Percentiles rank a stretch among this genome's conserved stretches.
Evolutionary conservation across 2,888 invertebrate species (phyloP).

Genomic region (Dysmachus trigonus): DNA sequence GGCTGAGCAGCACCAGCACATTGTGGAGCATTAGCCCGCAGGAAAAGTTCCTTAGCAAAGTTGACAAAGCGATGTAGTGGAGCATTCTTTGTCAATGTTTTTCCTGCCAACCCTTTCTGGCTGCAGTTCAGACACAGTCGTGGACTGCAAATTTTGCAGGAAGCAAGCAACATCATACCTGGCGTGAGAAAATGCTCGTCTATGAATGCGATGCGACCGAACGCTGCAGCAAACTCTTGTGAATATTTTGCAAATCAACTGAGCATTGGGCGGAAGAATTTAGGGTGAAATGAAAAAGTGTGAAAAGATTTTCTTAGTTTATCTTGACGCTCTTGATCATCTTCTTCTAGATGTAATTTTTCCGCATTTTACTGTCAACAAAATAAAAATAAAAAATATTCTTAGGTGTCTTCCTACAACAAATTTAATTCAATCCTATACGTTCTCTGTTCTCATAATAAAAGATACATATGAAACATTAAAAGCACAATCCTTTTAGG

Average conservation of each 20-base stretch:
- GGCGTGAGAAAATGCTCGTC: background rate
- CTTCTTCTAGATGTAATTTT: background rate
- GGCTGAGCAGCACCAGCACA: background rate
- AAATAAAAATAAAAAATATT: background rate
- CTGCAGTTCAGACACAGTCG: background rate
- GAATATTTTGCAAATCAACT: conserved; percentile 12
- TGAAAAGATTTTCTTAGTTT: background rate
- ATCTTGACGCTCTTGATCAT: background rate
- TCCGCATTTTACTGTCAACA: background rate
- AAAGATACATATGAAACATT: background rate
- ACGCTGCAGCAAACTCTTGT: background rate
- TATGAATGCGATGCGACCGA: background rate
- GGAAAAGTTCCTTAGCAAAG: background rate
- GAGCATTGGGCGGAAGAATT: background rate
- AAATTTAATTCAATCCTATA: background rate
- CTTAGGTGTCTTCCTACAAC: background rate
- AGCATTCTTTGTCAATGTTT: conserved; percentile 16
- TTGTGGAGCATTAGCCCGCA: background rate
- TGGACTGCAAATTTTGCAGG: background rate
- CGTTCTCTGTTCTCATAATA: background rate
- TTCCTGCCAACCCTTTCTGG: background rate
- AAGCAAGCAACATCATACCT: background rate
- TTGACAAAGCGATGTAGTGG: conserved; percentile 6
- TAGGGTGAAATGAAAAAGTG: background rate
- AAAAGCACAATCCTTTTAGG: background rate